Evolutionary conservation across 2,888 invertebrate genomes (phyloP).

Genomic region (Lasioglossum villosulum): DNA sequence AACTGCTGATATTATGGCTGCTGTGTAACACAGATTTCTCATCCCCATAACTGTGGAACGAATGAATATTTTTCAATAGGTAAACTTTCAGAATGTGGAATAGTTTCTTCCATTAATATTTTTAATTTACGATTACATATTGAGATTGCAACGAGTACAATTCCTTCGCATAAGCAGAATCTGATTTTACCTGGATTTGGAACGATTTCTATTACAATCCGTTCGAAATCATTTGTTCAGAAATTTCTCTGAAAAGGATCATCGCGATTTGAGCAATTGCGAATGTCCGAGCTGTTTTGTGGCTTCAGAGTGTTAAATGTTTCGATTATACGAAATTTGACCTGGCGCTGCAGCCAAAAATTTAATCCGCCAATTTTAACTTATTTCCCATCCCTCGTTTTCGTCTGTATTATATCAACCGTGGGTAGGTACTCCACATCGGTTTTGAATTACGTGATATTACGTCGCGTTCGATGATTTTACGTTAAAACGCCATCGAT

Average conservation of each 20-base stretch:
- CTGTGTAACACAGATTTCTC: neutral
- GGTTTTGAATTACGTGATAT: conserved; percentile 1
- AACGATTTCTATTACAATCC: neutral
- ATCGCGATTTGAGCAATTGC: neutral
- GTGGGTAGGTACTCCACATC: neutral
- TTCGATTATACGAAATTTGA: neutral
- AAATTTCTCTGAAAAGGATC: neutral
- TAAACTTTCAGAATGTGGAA: too few species aligned
- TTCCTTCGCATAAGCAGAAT: too few species aligned
- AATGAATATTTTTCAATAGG: too few species aligned
- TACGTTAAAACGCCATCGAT: conserved; percentile 12
- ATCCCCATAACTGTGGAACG: too few species aligned
- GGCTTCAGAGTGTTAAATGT: neutral
- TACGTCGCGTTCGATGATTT: neutral
- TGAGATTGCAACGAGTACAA: too few species aligned
- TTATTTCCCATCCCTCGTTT: neutral
- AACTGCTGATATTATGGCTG: neutral
- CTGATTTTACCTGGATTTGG: neutral
- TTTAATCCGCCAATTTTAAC: neutral
- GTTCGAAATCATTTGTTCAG: conserved; percentile 2
- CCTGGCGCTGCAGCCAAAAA: neutral
- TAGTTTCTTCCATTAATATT: too few species aligned
- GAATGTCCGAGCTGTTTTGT: neutral
- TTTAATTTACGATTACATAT: too few species aligned
- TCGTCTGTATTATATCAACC: neutral